phyloP scores from a whole-genome alignment of 2,113 vertebrate species.

The Salvator merianae region DNA sequence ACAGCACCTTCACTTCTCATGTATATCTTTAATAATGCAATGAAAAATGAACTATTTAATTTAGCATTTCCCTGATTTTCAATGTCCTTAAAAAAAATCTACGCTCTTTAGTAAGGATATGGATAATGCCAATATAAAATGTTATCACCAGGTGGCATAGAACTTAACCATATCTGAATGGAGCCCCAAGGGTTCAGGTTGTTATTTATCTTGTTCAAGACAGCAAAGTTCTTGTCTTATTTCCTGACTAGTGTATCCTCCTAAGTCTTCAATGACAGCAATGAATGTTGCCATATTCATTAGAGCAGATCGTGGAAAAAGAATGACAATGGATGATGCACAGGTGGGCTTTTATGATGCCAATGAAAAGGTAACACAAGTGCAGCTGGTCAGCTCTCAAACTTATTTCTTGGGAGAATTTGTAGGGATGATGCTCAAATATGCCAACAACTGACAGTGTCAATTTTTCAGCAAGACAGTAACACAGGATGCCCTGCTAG shows the following conservation, averaged over 20 bases:
- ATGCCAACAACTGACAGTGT: not conserved
- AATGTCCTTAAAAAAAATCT: slow-evolving; percentile 27
- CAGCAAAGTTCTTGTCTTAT: no score
- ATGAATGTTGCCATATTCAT: slow-evolving; percentile 7
- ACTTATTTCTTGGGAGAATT: not conserved
- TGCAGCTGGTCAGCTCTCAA: slow-evolving; percentile 7
- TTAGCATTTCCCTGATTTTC: slow-evolving; percentile 37
- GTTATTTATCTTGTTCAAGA: no score
- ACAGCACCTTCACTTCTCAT: slow-evolving; percentile 39
- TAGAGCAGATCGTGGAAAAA: slow-evolving; percentile 13
- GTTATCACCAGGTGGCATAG: not conserved
- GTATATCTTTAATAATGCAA: slow-evolving; percentile 58
- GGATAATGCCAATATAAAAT: not conserved
- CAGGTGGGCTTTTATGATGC: slow-evolving; percentile 12
- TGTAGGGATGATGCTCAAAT: not conserved
- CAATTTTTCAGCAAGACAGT: not conserved
- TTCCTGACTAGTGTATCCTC: not conserved
- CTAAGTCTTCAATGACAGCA: not conserved
- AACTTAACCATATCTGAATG: not conserved
- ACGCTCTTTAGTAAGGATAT: slow-evolving; percentile 15
- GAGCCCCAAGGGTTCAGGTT: no score
- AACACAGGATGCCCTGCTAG: not conserved
- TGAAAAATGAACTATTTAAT: slow-evolving; percentile 42
- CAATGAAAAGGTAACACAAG: not conserved
- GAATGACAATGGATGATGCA: not conserved